A percentile compares a stretch with the other conserved stretches of the same genome.
These are phyloP conservation scores for Lindbergichthys nudifrons DNA, from an alignment of 2,797 vertebrate genomes.

Conservation along the genomic window DNA sequence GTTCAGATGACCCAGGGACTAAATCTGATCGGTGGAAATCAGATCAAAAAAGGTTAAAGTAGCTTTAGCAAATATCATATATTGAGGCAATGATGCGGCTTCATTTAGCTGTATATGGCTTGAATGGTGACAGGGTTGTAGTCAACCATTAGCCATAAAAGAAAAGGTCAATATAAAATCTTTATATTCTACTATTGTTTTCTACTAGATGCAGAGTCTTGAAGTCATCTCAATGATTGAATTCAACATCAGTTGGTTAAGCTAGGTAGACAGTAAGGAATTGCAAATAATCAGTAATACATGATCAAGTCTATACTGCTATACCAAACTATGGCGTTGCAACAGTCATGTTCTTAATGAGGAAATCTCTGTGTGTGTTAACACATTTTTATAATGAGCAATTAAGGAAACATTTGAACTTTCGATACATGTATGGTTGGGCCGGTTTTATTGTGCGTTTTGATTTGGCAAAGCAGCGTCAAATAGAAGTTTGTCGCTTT, in stretches of 20 bases:
- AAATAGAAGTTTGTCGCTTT: too few species aligned
- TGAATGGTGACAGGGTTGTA: background rate
- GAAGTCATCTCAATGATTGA: background rate
- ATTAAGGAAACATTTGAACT: too few species aligned
- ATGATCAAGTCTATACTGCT: background rate
- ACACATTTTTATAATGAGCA: too few species aligned
- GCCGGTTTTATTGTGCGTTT: too few species aligned
- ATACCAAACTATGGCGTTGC: background rate
- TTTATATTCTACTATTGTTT: background rate
- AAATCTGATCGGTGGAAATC: background rate
- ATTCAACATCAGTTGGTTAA: background rate
- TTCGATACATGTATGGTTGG: too few species aligned
- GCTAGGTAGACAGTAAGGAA: background rate
- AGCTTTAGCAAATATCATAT: background rate
- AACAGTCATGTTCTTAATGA: background rate
- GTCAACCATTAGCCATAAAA: background rate
- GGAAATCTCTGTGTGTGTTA: background rate
- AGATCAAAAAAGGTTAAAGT: background rate
- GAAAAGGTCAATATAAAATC: background rate
- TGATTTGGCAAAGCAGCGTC: too few species aligned
- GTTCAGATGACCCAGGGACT: conserved; percentile 13
- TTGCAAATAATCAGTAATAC: background rate
- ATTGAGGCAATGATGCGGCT: background rate
- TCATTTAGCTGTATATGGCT: background rate
- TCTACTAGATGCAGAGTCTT: background rate